phyloP scores from a whole-genome alignment of 2,113 vertebrate species.

The Leuciscus idus region DNA sequence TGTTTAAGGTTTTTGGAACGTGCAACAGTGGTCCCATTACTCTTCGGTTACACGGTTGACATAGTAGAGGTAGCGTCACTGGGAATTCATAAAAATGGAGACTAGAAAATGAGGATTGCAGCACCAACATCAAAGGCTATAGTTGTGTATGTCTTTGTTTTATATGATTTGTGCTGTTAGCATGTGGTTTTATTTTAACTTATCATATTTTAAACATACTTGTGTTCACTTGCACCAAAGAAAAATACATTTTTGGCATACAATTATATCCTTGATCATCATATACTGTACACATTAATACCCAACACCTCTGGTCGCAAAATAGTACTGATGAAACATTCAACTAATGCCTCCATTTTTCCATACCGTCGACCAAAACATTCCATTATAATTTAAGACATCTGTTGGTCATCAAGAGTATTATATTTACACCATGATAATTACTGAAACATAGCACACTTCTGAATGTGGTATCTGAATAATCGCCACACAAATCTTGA shows the following conservation, averaged over 20 bases:
- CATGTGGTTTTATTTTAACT: not conserved
- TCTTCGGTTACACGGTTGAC: slow-evolving; percentile 29
- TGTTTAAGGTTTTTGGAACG: slow-evolving; percentile 33
- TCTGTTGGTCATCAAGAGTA: slow-evolving; percentile 41
- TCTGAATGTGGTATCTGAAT: slow-evolving; percentile 30
- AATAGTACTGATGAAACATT: not conserved
- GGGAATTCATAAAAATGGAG: slow-evolving; percentile 17
- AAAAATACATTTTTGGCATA: not conserved
- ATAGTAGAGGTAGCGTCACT: slow-evolving; percentile 10
- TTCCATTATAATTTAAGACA: slow-evolving; percentile 34
- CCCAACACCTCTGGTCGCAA: not conserved
- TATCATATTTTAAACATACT: not conserved
- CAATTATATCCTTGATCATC: not conserved
- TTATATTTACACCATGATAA: slow-evolving; percentile 44
- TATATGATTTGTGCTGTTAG: not conserved
- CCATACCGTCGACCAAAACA: slow-evolving; percentile 13
- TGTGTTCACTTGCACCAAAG: not conserved
- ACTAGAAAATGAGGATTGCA: slow-evolving; percentile 16
- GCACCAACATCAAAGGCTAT: slow-evolving; percentile 11
- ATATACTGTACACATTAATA: not conserved
- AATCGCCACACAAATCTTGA: slow-evolving; percentile 8
- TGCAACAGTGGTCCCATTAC: slow-evolving; percentile 35
- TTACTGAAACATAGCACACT: slow-evolving; percentile 37
- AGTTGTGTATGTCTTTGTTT: not conserved
- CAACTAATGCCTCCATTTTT: slow-evolving; percentile 37